These are phyloP conservation scores for Nesoenas mayeri DNA, from an alignment of 2,113 vertebrate species.

Conservation along the genomic window DNA sequence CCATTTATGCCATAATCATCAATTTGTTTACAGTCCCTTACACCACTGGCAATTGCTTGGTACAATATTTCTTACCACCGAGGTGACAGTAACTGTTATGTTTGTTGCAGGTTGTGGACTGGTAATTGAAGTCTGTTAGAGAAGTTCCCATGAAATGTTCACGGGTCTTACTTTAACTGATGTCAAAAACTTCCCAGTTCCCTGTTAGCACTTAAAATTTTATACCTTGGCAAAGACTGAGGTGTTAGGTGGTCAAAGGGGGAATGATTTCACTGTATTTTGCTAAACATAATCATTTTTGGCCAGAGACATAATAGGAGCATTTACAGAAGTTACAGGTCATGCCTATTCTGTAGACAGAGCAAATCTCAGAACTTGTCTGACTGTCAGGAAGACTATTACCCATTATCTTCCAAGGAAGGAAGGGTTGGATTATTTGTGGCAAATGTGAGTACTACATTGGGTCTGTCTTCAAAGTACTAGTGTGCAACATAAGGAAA, in stretches of 20 bases:
- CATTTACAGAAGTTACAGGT: background rate
- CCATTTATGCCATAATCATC: background rate
- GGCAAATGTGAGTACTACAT: background rate
- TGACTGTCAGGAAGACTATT: background rate
- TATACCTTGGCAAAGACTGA: background rate
- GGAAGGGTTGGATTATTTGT: background rate
- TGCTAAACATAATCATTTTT: background rate
- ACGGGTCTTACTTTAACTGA: background rate
- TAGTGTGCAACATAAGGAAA: background rate
- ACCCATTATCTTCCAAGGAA: background rate
- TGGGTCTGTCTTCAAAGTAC: background rate
- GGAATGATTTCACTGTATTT: background rate
- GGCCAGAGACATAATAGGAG: background rate
- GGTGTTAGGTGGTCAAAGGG: background rate
- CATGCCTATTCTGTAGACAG: background rate
- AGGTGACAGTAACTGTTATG: background rate
- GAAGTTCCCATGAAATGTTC: background rate
- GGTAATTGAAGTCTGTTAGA: background rate
- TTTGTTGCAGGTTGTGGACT: background rate
- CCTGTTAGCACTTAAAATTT: background rate
- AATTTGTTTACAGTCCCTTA: background rate
- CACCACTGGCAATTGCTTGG: background rate
- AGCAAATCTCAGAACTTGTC: background rate
- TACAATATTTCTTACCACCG: background rate
- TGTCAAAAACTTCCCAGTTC: background rate